A percentile compares a stretch with the other conserved stretches of the same genome.
phyloP scores from a whole-genome alignment of 2,113 vertebrate genomes.

The Pungitius pungitius region DNA sequence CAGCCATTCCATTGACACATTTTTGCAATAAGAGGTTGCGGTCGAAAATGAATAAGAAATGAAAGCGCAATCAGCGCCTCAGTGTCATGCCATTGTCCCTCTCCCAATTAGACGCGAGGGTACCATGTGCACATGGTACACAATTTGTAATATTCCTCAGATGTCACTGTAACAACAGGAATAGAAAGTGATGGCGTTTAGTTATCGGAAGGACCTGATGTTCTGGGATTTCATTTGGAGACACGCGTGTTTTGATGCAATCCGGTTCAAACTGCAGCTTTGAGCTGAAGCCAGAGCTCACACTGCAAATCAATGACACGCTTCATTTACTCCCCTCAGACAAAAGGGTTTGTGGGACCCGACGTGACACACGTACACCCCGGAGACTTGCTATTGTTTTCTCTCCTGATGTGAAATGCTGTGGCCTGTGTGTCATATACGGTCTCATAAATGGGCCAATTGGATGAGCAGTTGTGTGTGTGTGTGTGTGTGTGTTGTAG shows the following conservation, averaged over 20 bases:
- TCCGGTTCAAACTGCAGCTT: conserved; percentile 47
- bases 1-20: no score
- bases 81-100: no score
- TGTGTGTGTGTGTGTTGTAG: neutral
- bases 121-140: no score
- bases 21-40: no score
- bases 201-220: conserved; percentile 18
- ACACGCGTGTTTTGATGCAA: conserved; percentile 25
- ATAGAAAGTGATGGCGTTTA: neutral
- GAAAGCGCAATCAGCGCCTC: neutral
- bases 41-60: neutral
- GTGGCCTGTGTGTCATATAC: conserved; percentile 18
- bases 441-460: conserved; percentile 30
- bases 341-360: conserved; percentile 53
- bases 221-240: conserved; percentile 21
- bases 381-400: conserved; percentile 36
- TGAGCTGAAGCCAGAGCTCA: conserved; percentile 31
- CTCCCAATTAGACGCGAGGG: no score
- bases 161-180: neutral
- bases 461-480: conserved; percentile 4
- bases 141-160: no score
- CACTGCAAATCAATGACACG: conserved; percentile 66
- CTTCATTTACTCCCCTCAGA: conserved; percentile 59
- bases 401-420: conserved; percentile 32
- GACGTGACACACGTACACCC: conserved; percentile 18